Evolutionary conservation across 2,888 invertebrate genomes (phyloP), one percentile per base, ranked within the genome.

Genomic region (Drosophila borborema): DNA sequence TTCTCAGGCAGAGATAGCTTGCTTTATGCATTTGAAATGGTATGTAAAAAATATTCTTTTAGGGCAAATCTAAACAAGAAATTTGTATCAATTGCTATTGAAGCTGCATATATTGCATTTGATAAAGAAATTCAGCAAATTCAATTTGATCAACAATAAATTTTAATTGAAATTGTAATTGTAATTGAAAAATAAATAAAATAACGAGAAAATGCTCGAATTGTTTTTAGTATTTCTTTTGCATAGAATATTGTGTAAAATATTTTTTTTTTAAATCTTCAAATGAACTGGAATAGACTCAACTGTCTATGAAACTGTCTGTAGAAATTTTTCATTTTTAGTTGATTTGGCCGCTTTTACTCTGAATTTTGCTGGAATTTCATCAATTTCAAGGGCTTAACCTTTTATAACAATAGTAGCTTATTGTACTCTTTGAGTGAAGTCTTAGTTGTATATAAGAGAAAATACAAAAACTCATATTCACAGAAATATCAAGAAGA

Each of bases 1-100:
- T 62, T 62, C 56, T 72, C 41, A 41, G 16, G 12, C 12, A 18
- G 2, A 66, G 12, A 12, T 53, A 10, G 31, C 14, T 31, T 46
- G 46, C n/a, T 6, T 40, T 46, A 41, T 23, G 7, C n/a, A 23
- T 18, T 12, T 9, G 8, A n/a, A 51, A 23, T 18, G 20, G 4
- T 2, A 20, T 31, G 8, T 34, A 16, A 53, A 34, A 31, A 7
- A 6, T 41, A n/a, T 41, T 46, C 1, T 48, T 40, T 40, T 16
- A 6, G 0, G 2, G 10, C 16, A 53, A 49, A 43, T n/a, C 14
- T 10, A 18, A 9, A 4, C 31, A 18, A 49, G 18, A n/a, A 31
- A 8, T n/a, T 45, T 62, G 43, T 9, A 20, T 10, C 53, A 43
- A 56, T 36, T 62, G 23, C 0, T 62, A 34, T 23, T 55, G 6